phyloP scores from a whole-genome alignment of 1,140 invertebrate species.

The Chelonus insularis region DNA sequence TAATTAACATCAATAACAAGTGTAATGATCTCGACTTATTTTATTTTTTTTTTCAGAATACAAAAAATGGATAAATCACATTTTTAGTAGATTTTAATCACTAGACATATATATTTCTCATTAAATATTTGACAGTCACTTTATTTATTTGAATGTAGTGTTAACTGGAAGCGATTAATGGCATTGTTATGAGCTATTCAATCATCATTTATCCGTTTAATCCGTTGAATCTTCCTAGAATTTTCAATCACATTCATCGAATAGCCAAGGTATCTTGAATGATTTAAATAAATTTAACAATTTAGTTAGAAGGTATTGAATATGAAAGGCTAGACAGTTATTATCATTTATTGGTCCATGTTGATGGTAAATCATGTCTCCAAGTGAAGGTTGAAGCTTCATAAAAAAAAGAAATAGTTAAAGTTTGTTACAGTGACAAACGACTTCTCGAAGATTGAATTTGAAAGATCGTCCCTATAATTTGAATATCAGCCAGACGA shows the following conservation, averaged over 20 bases:
- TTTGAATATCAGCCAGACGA: background rate
- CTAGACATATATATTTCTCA: no score
- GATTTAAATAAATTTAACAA: background rate
- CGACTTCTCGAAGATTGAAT: conserved; percentile 1
- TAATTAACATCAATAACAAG: background rate
- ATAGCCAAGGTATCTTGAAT: no score
- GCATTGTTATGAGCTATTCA: background rate
- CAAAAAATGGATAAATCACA: no score
- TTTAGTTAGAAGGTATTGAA: background rate
- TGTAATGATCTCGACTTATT: background rate
- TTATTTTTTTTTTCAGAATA: no score
- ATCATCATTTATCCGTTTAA: background rate
- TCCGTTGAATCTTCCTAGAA: background rate
- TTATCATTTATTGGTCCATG: conserved; percentile 18
- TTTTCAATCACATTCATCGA: no score
- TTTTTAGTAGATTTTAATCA: no score
- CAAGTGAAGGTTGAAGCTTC: background rate
- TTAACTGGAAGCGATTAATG: background rate
- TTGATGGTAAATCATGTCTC: conserved; percentile 10
- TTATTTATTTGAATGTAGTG: background rate
- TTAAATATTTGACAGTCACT: no score
- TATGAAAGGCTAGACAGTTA: conserved; percentile 11
- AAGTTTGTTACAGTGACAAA: conserved; percentile 5
- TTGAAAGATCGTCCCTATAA: no score
- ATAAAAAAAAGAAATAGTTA: no score